These are phyloP conservation scores for Eulithis testata DNA, from an alignment of 2,888 invertebrate species.

Conservation along the genomic window DNA sequence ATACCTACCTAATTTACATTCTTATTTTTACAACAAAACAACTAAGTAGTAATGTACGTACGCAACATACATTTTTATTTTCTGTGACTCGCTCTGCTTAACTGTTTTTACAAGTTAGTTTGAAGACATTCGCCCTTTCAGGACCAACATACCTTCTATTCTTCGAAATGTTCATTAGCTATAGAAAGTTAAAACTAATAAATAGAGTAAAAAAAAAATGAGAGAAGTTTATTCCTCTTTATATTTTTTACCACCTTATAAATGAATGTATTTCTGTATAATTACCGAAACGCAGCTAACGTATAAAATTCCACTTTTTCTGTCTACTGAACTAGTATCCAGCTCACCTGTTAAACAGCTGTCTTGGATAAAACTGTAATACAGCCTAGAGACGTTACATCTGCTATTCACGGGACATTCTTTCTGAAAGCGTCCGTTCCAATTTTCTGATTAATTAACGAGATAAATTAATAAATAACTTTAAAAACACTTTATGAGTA, in stretches of 20 bases:
- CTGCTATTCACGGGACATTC: constrained; percentile 29
- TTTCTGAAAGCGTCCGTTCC: constrained; percentile 18
- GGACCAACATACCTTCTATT: no score
- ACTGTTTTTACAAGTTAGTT: no score
- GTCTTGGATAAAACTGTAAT: constrained; percentile 29
- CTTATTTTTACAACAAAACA: no score
- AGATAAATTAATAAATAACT: constrained; percentile 17
- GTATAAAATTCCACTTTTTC: constrained; percentile 31
- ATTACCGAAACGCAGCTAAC: constrained; percentile 30
- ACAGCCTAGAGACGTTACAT: constrained; percentile 31
- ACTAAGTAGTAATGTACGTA: no score
- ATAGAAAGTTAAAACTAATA: not conserved
- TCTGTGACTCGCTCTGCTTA: no score
- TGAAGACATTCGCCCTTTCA: no score
- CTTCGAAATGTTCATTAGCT: no score
- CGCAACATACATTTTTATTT: no score
- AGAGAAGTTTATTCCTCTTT: constrained; percentile 8
- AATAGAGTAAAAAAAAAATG: not conserved
- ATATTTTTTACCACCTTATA: not conserved
- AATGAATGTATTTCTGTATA: constrained; percentile 18
- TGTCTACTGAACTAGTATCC: constrained; percentile 28
- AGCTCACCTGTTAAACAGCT: constrained; percentile 35
- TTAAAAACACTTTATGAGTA: not conserved
- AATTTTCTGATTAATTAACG: constrained; percentile 31
- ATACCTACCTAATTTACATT: no score